phyloP scores from a whole-genome alignment of 2,888 invertebrate species.

The Lepidochrysops patricia region DNA sequence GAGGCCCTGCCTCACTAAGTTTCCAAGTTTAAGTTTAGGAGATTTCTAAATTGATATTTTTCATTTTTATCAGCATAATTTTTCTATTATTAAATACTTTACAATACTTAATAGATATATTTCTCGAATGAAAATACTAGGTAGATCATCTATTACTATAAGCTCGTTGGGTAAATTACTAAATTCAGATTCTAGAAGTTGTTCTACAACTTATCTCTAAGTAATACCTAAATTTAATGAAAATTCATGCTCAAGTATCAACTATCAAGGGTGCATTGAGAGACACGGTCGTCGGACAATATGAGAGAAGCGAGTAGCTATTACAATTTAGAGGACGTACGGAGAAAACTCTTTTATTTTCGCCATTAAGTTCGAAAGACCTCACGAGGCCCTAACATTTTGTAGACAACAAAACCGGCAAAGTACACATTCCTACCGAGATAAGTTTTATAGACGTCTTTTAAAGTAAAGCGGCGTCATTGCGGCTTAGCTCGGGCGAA shows the following conservation, averaged over 20 bases:
- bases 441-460: slow-evolving; percentile 4
- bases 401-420: slow-evolving; percentile 6
- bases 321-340: neutral
- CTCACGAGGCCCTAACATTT: slow-evolving; percentile 9
- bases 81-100: too few relatives aligned
- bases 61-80: too few relatives aligned
- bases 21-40: too few relatives aligned
- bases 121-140: too few relatives aligned
- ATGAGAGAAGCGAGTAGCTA: neutral
- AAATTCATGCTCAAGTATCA: neutral
- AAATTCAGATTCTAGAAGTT: too few relatives aligned
- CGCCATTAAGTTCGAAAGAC: slow-evolving; percentile 8
- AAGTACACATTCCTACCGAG: neutral
- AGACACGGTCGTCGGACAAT: neutral
- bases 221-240: neutral
- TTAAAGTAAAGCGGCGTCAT: neutral
- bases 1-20: neutral
- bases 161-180: too few relatives aligned
- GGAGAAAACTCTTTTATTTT: slow-evolving; percentile 7
- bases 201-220: too few relatives aligned
- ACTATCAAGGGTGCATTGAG: neutral
- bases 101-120: too few relatives aligned
- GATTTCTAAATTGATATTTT: too few relatives aligned
- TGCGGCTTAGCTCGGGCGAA: neutral
- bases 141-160: too few relatives aligned